A percentile compares a stretch with the other conserved stretches of the same genome.
phyloP scores from a whole-genome alignment of 2,888 invertebrate species.

The Drosophila villosipedis region DNA sequence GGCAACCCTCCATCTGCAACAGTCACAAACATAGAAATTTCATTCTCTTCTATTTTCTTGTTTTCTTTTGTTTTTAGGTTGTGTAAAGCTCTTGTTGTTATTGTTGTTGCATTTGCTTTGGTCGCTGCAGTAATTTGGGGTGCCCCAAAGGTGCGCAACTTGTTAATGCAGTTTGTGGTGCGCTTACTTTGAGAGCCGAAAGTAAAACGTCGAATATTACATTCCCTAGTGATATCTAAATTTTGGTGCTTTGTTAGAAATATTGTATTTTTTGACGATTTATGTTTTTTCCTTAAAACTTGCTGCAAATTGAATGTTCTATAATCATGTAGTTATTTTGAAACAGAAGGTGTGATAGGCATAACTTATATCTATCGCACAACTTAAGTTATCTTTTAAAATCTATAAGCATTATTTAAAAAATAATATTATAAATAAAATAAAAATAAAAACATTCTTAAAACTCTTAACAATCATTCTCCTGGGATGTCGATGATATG shows the following conservation, averaged over 20 bases:
- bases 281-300: neutral
- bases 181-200: constrained; percentile 6
- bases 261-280: neutral
- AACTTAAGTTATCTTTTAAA: neutral
- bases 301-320: too few relatives aligned
- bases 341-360: neutral
- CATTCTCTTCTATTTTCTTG: constrained; percentile 27
- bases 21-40: constrained; percentile 41
- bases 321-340: neutral
- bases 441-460: neutral
- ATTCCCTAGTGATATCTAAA: neutral
- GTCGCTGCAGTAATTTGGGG: constrained; percentile 32
- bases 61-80: constrained; percentile 35
- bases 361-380: neutral
- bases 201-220: neutral
- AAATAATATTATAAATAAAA: too few relatives aligned
- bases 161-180: constrained; percentile 50
- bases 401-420: neutral
- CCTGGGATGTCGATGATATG: neutral
- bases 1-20: constrained; percentile 18
- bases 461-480: neutral
- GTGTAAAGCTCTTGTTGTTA: constrained; percentile 17
- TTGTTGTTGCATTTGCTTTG: constrained; percentile 11
- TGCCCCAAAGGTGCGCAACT: constrained; percentile 44
- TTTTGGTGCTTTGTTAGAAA: neutral